Percentiles rank a stretch among this genome's conserved stretches.
phyloP scores from a whole-genome alignment of 2,113 vertebrate species.

The Microtus montanus region DNA sequence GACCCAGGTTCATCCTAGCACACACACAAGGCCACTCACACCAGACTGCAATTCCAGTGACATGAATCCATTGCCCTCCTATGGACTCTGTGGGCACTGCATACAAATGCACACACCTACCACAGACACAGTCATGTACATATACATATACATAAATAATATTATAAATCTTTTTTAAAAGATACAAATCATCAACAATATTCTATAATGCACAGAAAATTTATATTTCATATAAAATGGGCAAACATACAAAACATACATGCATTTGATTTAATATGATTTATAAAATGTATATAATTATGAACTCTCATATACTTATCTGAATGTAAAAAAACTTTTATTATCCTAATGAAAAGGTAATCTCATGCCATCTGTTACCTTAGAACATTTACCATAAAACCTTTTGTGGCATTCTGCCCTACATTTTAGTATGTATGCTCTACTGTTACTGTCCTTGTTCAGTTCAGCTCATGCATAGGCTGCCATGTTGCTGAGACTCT shows the following conservation, averaged over 20 bases:
- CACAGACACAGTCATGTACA: not conserved
- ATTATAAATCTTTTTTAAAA: not conserved
- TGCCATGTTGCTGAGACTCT: not conserved
- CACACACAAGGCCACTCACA: no score
- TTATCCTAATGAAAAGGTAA: not conserved
- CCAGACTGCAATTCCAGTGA: not conserved
- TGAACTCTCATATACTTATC: not conserved
- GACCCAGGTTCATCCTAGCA: not conserved
- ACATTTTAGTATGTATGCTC: not conserved
- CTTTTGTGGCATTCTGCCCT: not conserved
- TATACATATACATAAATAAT: not conserved
- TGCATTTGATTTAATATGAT: not conserved
- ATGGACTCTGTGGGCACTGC: no score
- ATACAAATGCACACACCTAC: not conserved
- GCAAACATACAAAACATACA: not conserved
- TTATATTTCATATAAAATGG: slow-evolving; percentile 21
- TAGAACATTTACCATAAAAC: not conserved
- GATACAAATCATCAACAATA: not conserved
- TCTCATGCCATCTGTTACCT: not conserved
- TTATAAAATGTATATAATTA: not conserved
- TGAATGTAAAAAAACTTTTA: not conserved
- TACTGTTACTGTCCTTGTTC: not conserved
- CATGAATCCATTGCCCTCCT: not conserved
- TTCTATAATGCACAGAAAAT: not conserved
- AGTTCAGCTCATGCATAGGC: not conserved